A percentile compares a stretch with the other conserved stretches of the same genome.
Evolutionary conservation across 2,888 invertebrate genomes (phyloP).

Genomic region (Eugnorisma glareosa): DNA sequence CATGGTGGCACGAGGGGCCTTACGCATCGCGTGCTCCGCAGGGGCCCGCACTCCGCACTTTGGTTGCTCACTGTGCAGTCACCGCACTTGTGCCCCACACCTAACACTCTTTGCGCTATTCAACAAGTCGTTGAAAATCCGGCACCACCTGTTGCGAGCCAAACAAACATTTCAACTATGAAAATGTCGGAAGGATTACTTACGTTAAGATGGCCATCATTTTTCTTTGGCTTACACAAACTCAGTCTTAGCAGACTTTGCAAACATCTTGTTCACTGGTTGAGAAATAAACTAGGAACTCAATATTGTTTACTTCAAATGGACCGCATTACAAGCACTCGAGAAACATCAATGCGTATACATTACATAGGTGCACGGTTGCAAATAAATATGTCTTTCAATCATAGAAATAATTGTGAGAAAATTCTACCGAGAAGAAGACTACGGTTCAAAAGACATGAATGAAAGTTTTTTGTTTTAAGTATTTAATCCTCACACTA

Average conservation of each 20-base stretch:
- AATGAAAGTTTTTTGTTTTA: conserved; percentile 17
- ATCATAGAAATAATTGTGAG: neutral
- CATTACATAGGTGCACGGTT: conserved; percentile 1
- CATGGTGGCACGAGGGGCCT: conserved; percentile 64
- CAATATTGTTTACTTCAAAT: conserved; percentile 51
- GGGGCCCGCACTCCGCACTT: conserved; percentile 61
- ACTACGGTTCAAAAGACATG: conserved; percentile 4
- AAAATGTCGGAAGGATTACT: conserved; percentile 37
- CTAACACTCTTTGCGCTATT: conserved; percentile 29
- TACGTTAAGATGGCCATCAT: conserved; percentile 34
- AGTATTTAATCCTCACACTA: conserved; percentile 28
- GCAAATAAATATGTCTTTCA: conserved; percentile 3
- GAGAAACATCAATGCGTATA: conserved; percentile 3
- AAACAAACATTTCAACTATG: conserved; percentile 36
- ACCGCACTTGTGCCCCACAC: conserved; percentile 19
- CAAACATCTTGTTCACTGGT: conserved; percentile 18
- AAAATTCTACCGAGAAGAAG: neutral
- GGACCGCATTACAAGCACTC: conserved; percentile 33
- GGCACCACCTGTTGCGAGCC: conserved; percentile 52
- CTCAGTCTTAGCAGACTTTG: conserved; percentile 6
- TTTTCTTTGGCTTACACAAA: conserved; percentile 31
- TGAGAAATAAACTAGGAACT: conserved; percentile 37
- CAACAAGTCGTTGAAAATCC: conserved; percentile 57
- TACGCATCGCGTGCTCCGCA: conserved; percentile 51
- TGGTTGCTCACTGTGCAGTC: conserved; percentile 20